Evolutionary conservation across 1,140 invertebrate genomes (phyloP), one percentile per base, ranked within the genome.

Genomic region (Cyclargus thomasi): DNA sequence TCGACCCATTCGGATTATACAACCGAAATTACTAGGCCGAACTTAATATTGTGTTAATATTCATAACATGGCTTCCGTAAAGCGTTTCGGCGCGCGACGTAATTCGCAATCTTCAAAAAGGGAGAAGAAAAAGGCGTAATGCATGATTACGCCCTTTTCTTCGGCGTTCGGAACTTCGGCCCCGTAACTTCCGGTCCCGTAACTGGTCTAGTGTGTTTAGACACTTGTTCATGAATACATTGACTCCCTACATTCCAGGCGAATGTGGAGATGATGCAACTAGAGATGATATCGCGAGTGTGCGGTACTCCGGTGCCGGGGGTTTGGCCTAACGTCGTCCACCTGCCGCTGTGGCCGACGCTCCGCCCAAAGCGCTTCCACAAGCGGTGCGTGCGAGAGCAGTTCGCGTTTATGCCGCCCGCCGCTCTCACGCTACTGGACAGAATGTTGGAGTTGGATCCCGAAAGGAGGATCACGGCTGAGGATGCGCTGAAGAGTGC

Each of bases 251-350:
- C 7, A 63, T 88, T 83, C 11, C 87, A 97, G 94, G 98, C 97
- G 0, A 98, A 97, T 84, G 92, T 95, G 55, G 99, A 99, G 91
- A 94, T 98, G 92, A 94, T 95, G 82, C 98, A 99, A 84, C 85
- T 99, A 62, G 98, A 99, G 83, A 94, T 96, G 76, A 99, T 99
- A 79, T 97, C 97, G 0, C 93, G 95, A 69, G 92, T 98, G 11
- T 99, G 99, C 91, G 99, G 99, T 1, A 98, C 98, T 0, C 98
- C 98, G 0, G 95, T 95, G 67, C 98, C 98, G 0, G 97, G 97
- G n/a, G 96, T 97, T 57, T 99, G 99, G 99, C 98, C 99, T 0
- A 95, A 96, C 82, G 98, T 99, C 18, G 97, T 98, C 69, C 96
- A 98, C 84, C 91, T 99, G 62, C 98, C 98, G 1, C 92, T 97